These are phyloP conservation scores for pig (Sus scrofa) DNA, from an alignment of 2,113 vertebrate species.

Conservation along the genomic window T2T-Sscrofa CM000826.6:136845001-136845500, in stretches of 20 bases:
- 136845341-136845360: neutral
- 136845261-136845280: neutral
- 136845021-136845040: neutral
- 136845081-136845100: neutral
- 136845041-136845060: constrained; percentile 76
- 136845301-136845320: neutral
- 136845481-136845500: no score
- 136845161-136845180: constrained; percentile 16
- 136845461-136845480: no score
- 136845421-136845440: no score
- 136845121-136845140: constrained; percentile 31
- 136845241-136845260: constrained; percentile 50
- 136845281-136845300: neutral
- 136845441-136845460: no score
- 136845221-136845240: constrained; percentile 79
- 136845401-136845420: no score
- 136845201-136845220: constrained; percentile 73
- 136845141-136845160: constrained; percentile 67
- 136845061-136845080: neutral
- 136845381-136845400: neutral
- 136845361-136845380: neutral
- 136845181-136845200: constrained; percentile 77
- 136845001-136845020: constrained; percentile 48
- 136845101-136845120: constrained; percentile 76
- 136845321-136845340: neutral